Base-by-base conservation (phyloP, 2,797 vertebrate genomes). In the Amazonetta brasiliensis region DNA sequence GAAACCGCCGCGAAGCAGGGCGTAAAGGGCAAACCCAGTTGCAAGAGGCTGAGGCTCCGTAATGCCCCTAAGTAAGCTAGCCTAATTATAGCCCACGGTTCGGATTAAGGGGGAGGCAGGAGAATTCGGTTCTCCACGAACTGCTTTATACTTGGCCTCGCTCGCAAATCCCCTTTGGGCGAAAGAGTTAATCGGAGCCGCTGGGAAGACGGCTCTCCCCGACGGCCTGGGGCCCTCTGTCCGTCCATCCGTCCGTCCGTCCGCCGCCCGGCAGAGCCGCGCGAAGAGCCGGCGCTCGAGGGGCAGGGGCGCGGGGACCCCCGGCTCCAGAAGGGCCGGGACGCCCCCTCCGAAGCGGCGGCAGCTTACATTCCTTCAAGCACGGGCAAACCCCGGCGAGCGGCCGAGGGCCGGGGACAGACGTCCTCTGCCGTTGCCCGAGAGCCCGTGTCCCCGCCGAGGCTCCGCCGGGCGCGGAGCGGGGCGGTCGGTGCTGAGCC, bases 351-450 rank as follows among this genome's bases (percentile, higher is more conserved):
- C 14, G 18, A 16, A 60, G 62, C 19, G 33, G 26, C 7, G 3
- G 58, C 48, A 41, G 33, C 93, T 95, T 93, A 96, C 96, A 94
- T 93, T 89, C 95, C 94, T 93, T 89, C 68, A 62, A 22, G 50
- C 5, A 21, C 54, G 44, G 87, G 31, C 55, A 31, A 75, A 41
- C 11, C 7, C 48, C 30, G 39, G 41, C 1, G 82, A 7, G 60
- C 1, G 46, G 2, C 7, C 5, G 23, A 14, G 35, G 63, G 64
- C 75, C 39, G 82, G 1, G 31, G 6, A 26, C 43, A 37, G 67
- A 5, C 20, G 35, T 35, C 4, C 71, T 5, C 37, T 8, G 78
- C 30, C 26, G 48, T 4, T 54, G 22, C 16, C 23, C 44, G 8
- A 43, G 62, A 84, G 67, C 63, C 87, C 59, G 8, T 2, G 56